phyloP scores from a whole-genome alignment of 2,888 invertebrate genomes.

The Melipona beecheii region DNA sequence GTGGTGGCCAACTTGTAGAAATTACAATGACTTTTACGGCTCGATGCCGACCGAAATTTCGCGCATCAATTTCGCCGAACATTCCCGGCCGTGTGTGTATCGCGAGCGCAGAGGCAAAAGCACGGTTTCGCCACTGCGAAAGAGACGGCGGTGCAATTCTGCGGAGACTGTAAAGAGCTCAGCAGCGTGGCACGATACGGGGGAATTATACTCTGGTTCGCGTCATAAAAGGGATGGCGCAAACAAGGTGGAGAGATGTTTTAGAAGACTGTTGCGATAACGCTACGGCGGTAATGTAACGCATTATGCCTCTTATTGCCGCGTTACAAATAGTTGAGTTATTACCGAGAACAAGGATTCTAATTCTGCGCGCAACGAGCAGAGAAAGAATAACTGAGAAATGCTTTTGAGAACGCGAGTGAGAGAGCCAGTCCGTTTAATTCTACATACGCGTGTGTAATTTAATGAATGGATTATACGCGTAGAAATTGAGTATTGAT shows the following conservation, averaged over 20 bases:
- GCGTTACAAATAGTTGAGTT: not conserved
- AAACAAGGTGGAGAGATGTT: constrained; percentile 25
- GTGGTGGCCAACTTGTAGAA: constrained; percentile 34
- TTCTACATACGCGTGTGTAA: not conserved
- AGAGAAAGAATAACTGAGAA: no score
- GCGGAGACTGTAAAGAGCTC: constrained; percentile 30
- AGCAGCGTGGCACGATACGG: not conserved
- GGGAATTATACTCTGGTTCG: constrained; percentile 18
- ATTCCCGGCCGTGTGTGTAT: constrained; percentile 31
- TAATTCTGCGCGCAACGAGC: not conserved
- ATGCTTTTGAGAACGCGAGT: no score
- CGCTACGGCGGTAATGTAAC: no score
- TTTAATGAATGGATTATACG: constrained; percentile 24
- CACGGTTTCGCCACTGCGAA: constrained; percentile 25
- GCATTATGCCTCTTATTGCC: not conserved
- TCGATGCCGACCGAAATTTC: constrained; percentile 41
- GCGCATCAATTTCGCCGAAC: constrained; percentile 42
- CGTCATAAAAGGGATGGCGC: constrained; percentile 21
- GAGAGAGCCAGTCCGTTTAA: not conserved
- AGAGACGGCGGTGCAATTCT: constrained; percentile 4
- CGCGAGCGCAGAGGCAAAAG: constrained; percentile 9
- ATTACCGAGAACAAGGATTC: not conserved
- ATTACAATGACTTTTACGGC: constrained; percentile 46
- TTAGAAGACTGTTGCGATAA: constrained; percentile 8
- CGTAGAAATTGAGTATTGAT: constrained; percentile 60